Conservation (phyloP, 2,797 vertebrate genomes). For the Alca torda region DNA sequence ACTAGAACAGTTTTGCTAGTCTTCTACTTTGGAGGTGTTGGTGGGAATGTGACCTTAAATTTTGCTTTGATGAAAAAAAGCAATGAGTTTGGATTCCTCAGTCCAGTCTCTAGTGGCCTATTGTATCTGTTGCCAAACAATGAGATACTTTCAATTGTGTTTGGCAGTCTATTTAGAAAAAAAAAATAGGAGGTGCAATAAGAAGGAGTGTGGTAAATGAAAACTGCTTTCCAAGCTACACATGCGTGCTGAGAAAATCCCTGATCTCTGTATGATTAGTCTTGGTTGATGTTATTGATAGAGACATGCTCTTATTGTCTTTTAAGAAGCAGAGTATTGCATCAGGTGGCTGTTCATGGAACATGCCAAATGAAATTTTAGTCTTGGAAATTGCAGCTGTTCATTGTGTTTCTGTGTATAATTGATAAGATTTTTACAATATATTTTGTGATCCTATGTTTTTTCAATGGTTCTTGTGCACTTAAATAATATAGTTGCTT, state of each 20-base stretch:
- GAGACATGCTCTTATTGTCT: not conserved
- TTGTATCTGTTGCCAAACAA: not conserved
- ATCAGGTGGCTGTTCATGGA: not conserved
- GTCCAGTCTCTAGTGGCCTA: no score
- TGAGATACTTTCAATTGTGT: not conserved
- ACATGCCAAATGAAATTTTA: not conserved
- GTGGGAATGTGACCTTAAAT: not conserved
- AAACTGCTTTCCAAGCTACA: not conserved
- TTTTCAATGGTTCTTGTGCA: not conserved
- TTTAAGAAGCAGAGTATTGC: not conserved
- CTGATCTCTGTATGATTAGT: not conserved
- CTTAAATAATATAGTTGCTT: not conserved
- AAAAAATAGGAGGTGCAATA: not conserved
- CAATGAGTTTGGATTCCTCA: not conserved
- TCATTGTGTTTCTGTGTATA: not conserved
- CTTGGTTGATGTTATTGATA: not conserved
- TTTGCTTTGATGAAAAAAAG: not conserved
- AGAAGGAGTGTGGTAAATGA: not conserved
- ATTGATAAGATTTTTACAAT: not conserved
- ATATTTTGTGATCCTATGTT: not conserved
- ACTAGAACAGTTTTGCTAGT: not conserved
- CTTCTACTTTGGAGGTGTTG: not conserved
- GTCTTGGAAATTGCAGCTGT: not conserved
- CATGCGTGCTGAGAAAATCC: not conserved
- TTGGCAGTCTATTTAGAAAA: not conserved